These are phyloP conservation scores for Cotesia congregata DNA, from an alignment of 2,888 invertebrate genomes.

Conservation along the genomic window DNA sequence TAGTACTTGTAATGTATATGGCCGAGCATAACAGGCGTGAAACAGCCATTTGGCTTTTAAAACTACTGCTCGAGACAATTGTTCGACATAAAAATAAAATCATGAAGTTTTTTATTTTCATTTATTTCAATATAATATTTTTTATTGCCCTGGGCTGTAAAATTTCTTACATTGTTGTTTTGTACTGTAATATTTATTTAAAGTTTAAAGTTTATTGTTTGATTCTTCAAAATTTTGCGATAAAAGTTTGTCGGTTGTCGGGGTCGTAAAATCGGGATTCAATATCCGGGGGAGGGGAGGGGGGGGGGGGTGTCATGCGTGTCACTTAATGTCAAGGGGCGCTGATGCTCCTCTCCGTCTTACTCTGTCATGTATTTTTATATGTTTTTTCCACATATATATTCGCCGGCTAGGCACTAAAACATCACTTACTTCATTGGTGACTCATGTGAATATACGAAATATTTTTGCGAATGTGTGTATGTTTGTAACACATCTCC, in stretches of 20 bases:
- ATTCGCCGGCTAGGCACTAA: neutral
- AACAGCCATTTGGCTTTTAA: conserved; percentile 26
- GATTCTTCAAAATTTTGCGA: conserved; percentile 68
- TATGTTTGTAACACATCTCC: conserved; percentile 33
- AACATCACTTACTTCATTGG: conserved; percentile 28
- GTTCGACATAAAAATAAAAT: conserved; percentile 41
- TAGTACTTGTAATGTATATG: neutral
- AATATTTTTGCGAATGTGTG: neutral
- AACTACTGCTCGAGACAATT: conserved; percentile 22
- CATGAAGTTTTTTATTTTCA: conserved; percentile 33
- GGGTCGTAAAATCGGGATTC: conserved; percentile 68
- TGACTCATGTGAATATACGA: conserved; percentile 24
- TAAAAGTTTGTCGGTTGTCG: conserved; percentile 66
- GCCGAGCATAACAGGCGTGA: conserved; percentile 20
- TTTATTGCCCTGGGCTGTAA: neutral
- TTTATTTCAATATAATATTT: conserved; percentile 9
- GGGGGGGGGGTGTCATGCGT: conserved; percentile 53
- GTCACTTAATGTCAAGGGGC: conserved; percentile 56
- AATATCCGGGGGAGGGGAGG: conserved; percentile 61
- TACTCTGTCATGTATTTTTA: conserved; percentile 33
- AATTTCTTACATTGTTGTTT: conserved; percentile 25
- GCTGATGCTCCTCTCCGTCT: conserved; percentile 48
- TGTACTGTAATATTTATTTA: conserved; percentile 19
- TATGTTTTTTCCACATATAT: conserved; percentile 7
- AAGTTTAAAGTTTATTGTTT: conserved; percentile 49